Base-by-base conservation (phyloP, 2,888 invertebrate species). In the Athalia cordata region DNA sequence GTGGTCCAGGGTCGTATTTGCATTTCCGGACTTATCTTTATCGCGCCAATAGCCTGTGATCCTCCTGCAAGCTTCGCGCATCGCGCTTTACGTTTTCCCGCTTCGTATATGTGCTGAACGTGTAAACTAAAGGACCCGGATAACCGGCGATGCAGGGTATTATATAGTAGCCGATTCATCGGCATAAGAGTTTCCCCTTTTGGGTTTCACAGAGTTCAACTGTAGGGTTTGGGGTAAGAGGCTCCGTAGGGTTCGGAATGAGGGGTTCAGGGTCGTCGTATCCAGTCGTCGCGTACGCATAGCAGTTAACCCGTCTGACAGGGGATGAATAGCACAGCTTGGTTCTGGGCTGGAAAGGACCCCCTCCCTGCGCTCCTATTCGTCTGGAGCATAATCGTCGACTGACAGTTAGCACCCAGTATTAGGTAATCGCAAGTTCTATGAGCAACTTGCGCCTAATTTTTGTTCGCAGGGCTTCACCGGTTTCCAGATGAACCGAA, bases 21-120 rank as follows among this genome's bases (percentile, higher is more conserved):
- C 72, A 72, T 72, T 59, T 45, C 9, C 47, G 29, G 72, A 72
- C 59, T 72, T 72, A 59, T 72, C 59, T 72, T 72, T 59, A 72
- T 72, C 72, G 45, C 7, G 2, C n/a, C 15, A 52, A 59, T 72
- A 47, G 59, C 59, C 72, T 8, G 11, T n/a, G 13, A 8, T 59
- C 9, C 8, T 68, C 43, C 29, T 29, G 29, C 29, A 29, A 29
- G 29, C 29, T 29, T 29, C 29, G 29, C 29, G 29, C 29, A 1
- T 29, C 29, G 29, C 29, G 29, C 29, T 29, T 29, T 29, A 29
- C 29, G 29, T 50, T 3, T 52, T 5, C 8, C 15, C 9, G 29
- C 52, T 52, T 68, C 55, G 4, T 6, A 15, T 50, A 52, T 47
- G 5, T 13, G 49, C 5, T 49, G 47, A 6, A 47, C 29, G 29